Conservation (phyloP, 1,140 invertebrate species). For the Globodera rostochiensis region DNA sequence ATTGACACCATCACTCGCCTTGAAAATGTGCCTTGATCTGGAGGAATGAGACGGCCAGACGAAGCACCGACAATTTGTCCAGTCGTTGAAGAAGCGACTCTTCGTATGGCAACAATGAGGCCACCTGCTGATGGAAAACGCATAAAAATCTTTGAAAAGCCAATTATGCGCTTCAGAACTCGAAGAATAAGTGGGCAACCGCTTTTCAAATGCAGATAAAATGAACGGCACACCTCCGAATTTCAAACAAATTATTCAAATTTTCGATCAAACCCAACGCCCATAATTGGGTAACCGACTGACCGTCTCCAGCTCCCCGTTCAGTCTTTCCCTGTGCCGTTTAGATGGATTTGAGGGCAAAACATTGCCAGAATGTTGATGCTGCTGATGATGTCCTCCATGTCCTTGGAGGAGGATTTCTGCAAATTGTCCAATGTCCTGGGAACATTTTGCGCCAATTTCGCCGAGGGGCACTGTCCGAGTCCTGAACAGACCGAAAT, state of each 20-base stretch:
- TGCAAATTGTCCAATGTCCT: neutral
- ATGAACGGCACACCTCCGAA: neutral
- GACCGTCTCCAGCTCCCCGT: conserved; percentile 89
- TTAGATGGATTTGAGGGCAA: conserved; percentile 88
- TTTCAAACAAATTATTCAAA: neutral
- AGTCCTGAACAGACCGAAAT: neutral
- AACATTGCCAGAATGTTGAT: neutral
- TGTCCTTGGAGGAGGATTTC: neutral
- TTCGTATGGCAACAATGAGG: conserved; percentile 95
- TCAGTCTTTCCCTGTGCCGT: conserved; percentile 91
- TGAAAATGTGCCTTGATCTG: conserved; percentile 98
- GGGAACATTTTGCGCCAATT: neutral
- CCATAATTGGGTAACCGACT: neutral
- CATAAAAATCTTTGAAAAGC: neutral
- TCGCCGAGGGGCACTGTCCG: neutral
- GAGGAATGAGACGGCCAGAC: conserved; percentile 94
- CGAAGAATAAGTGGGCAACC: too few species aligned
- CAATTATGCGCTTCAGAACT: neutral
- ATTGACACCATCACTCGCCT: conserved; percentile 72
- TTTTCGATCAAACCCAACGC: neutral
- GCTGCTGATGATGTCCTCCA: conserved; percentile 30
- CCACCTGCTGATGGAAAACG: conserved; percentile 70
- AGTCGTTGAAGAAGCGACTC: conserved; percentile 96
- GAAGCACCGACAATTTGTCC: conserved; percentile 92
- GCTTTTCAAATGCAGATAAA: neutral